Conservation (phyloP, 1,140 invertebrate genomes). For the Rhyacophila brunnea region DNA sequence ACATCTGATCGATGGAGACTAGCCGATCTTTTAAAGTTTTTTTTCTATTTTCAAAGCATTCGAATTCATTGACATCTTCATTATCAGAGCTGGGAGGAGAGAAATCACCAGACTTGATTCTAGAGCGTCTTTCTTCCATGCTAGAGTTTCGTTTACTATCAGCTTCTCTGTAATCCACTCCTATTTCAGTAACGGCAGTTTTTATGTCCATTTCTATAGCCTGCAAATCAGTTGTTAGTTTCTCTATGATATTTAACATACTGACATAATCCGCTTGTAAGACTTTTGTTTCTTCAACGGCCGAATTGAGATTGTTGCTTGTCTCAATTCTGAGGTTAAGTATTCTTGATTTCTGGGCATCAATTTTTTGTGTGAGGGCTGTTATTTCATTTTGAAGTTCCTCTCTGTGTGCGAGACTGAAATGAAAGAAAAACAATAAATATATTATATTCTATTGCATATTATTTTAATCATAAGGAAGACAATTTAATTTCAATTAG, state of each 20-base stretch:
- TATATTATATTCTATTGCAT: too few relatives aligned
- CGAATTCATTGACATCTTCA: conserved; percentile 46
- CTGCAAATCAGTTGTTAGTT: conserved; percentile 57
- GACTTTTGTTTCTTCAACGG: conserved; percentile 62
- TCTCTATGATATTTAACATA: conserved; percentile 61
- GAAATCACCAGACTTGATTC: conserved; percentile 51
- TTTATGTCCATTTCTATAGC: conserved; percentile 61
- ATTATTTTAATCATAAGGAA: too few relatives aligned
- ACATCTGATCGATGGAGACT: conserved; percentile 58
- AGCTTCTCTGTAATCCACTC: conserved; percentile 34
- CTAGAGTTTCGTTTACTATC: conserved; percentile 45
- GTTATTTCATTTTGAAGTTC: conserved; percentile 76
- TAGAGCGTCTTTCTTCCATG: conserved; percentile 45
- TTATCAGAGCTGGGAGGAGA: conserved; percentile 52
- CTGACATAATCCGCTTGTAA: conserved; percentile 63
- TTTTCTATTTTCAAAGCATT: conserved; percentile 45
- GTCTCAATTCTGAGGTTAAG: conserved; percentile 67
- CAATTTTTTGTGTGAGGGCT: conserved; percentile 64
- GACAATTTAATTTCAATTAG: too few relatives aligned
- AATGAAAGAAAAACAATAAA: conserved; percentile 12
- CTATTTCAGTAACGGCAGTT: conserved; percentile 53
- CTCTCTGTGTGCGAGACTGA: conserved; percentile 73
- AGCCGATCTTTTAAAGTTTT: conserved; percentile 50
- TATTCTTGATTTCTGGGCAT: conserved; percentile 62
- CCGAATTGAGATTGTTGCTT: conserved; percentile 58